Evolutionary conservation across 2,797 vertebrate species (phyloP).

Genomic region (Delichon dasypus): DNA sequence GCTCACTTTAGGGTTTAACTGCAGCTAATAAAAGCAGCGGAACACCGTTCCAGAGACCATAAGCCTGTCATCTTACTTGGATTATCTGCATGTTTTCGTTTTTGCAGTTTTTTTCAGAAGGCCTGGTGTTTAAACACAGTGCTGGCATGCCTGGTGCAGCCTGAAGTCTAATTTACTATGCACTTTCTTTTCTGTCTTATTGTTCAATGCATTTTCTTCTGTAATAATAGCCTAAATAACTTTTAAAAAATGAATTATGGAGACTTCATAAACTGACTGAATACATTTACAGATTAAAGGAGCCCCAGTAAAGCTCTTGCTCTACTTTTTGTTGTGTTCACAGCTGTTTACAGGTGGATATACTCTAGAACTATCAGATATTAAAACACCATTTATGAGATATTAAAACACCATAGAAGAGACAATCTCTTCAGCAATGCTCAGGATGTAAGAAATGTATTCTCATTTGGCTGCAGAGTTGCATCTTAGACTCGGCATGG

Average conservation of each 20-base stretch:
- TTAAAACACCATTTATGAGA: not conserved
- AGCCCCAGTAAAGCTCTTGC: not conserved
- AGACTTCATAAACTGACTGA: not conserved
- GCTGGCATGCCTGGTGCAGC: not conserved
- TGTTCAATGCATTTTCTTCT: not conserved
- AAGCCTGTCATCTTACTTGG: not conserved
- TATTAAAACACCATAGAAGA: not conserved
- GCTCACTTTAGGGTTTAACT: not conserved
- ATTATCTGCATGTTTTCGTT: not conserved
- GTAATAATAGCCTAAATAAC: not conserved
- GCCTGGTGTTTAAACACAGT: not conserved
- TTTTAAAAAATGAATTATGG: not conserved
- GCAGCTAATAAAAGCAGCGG: not conserved
- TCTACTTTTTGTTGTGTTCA: not conserved
- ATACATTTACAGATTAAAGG: not conserved
- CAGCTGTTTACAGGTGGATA: not conserved
- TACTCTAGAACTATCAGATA: not conserved
- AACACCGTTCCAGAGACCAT: not conserved
- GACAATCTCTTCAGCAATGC: not conserved
- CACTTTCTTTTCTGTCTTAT: not conserved
- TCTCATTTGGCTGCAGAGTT: not conserved
- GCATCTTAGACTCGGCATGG: not conserved
- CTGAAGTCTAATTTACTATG: not conserved
- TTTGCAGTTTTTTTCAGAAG: not conserved
- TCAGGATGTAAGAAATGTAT: accelerated